Evolutionary conservation across 2,888 invertebrate genomes (phyloP), one percentile per base, ranked within the genome.

Genomic region (Chloroclysta siterata): DNA sequence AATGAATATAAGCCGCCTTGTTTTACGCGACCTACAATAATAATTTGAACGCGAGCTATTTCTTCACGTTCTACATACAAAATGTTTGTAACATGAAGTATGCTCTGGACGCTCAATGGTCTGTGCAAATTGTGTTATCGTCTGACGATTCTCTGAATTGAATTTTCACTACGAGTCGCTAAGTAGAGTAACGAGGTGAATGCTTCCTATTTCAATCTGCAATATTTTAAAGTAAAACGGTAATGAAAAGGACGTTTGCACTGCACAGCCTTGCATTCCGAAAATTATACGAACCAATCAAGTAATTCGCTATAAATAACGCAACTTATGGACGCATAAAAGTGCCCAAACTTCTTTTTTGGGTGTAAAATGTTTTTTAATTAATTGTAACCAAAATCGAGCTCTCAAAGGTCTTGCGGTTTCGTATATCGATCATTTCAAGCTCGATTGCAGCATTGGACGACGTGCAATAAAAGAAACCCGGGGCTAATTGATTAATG

Each of bases 401-500:
- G 53, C 50, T 28, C 29, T 1, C 47, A 47, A 57, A 57, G 42
- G 8, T 50, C n/a, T 1, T 41, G 22, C 51, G 36, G 47, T 22
- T 29, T 36, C 41, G 29, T 52, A 57, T 55, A n/a, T 56, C 52
- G 56, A 53, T 36, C 52, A 46, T 33, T 63, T 52, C 29, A 47
- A 59, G 33, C 52, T 47, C 36, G 41, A 53, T 55, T 53, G 55
- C 52, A 51, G 56, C 54, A 74, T 71, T 74, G 65, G 68, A 63
- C 66, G 44, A 62, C 41, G 39, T 69, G 71, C 68, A 72, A 76
- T 80, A 74, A 78, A 79, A 75, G 72, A 80, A 78, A 78, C 72
- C 73, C 73, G 74, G 15, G 53, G 64, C 77, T 80, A 82, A 84
- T 84, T 80, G 82, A 83, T 82, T 79, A 75, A 82, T 81, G 75